Percentiles rank a stretch among this genome's conserved stretches.
phyloP scores from a whole-genome alignment of 2,888 invertebrate species.

The Cheilosia vulpina region DNA sequence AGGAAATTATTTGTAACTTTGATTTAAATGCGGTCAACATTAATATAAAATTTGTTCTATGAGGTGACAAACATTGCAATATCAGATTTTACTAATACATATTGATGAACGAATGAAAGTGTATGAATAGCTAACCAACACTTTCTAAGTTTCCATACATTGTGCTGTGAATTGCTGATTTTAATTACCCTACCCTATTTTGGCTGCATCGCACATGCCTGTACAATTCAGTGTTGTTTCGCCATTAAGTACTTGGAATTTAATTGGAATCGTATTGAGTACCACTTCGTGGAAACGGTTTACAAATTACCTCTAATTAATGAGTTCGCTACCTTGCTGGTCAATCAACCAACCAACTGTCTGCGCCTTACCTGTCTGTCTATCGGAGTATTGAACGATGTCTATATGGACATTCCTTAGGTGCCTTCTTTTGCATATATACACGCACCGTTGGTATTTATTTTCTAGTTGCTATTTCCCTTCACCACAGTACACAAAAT shows the following conservation, averaged over 20 bases:
- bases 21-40: too few species aligned
- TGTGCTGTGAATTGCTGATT: neutral
- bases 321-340: neutral
- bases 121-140: too few species aligned
- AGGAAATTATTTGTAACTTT: too few species aligned
- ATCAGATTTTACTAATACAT: too few species aligned
- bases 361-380: too few species aligned
- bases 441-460: constrained; percentile 6
- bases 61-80: too few species aligned
- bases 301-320: constrained; percentile 9
- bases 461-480: constrained; percentile 1
- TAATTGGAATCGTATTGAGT: neutral
- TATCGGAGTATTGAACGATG: neutral
- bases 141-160: neutral
- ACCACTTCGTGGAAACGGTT: neutral
- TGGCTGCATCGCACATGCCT: neutral
- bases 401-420: constrained; percentile 8
- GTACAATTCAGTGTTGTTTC: neutral
- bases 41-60: too few species aligned
- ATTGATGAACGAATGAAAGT: too few species aligned
- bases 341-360: constrained; percentile 22
- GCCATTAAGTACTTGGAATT: neutral
- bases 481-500: constrained; percentile 14
- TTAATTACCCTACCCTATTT: constrained; percentile 2
- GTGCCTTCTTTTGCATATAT: constrained; percentile 17